A percentile compares a stretch with the other conserved stretches of the same genome.
Conservation (phyloP, 2,113 vertebrate species). For the Ceyx cyanopectus region DNA sequence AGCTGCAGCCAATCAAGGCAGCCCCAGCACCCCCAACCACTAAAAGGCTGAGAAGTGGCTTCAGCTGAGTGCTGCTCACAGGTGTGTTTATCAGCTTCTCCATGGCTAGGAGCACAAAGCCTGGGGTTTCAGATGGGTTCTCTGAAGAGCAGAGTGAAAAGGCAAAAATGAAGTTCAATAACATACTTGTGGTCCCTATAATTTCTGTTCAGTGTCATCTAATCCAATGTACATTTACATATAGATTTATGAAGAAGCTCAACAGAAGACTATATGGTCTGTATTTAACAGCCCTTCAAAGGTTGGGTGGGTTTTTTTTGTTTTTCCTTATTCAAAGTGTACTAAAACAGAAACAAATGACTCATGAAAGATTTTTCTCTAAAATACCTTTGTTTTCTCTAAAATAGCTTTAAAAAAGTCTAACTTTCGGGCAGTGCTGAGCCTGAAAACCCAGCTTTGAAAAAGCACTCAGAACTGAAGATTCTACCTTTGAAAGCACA, state of each 20-base stretch:
- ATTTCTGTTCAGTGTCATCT: background rate
- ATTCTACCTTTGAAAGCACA: background rate
- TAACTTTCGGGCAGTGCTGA: background rate
- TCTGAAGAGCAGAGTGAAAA: background rate
- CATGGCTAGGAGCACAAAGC: background rate
- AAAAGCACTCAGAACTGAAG: background rate
- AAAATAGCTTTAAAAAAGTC: background rate
- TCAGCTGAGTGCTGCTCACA: background rate
- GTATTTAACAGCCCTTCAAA: background rate
- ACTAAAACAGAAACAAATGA: background rate
- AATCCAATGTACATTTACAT: background rate
- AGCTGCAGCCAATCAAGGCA: background rate
- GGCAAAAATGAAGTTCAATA: background rate
- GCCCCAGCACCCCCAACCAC: background rate
- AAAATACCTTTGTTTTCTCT: background rate
- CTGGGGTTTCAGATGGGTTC: background rate
- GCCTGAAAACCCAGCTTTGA: background rate
- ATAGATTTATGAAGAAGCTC: background rate
- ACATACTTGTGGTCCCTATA: background rate
- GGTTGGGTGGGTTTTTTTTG: too few relatives aligned
- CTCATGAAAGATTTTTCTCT: background rate
- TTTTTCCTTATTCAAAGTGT: background rate
- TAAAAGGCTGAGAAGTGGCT: background rate
- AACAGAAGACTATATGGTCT: background rate
- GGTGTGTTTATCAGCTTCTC: fast-evolving